These are phyloP conservation scores for Gryllus bimaculatus DNA, from an alignment of 1,140 invertebrate species.

Conservation along the genomic window DNA sequence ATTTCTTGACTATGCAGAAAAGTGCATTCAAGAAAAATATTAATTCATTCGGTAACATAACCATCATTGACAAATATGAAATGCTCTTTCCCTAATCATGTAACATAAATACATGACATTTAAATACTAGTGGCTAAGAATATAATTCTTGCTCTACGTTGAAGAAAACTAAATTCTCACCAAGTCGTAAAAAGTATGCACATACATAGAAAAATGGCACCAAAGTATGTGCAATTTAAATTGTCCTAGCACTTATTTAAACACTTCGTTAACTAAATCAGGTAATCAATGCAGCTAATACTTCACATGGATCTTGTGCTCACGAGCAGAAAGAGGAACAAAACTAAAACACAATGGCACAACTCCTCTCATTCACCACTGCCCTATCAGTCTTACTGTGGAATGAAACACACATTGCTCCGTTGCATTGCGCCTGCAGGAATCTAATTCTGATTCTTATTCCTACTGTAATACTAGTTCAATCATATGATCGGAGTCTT, in stretches of 20 bases:
- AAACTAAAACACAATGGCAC: neutral
- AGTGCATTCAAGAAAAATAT: too few species aligned
- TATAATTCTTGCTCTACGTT: neutral
- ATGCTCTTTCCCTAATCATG: neutral
- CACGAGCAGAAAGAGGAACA: neutral
- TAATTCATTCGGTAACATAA: too few species aligned
- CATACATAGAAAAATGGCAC: constrained; percentile 4
- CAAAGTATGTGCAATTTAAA: neutral
- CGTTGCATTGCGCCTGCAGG: neutral
- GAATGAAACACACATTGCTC: neutral
- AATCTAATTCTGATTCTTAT: neutral
- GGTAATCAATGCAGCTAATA: neutral
- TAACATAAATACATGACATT: neutral
- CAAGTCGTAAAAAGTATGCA: neutral
- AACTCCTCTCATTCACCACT: neutral
- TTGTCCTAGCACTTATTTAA: neutral
- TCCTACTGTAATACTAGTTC: neutral
- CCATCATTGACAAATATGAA: too few species aligned
- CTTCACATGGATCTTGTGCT: constrained; percentile 1
- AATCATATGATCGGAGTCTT: neutral
- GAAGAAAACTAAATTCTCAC: neutral
- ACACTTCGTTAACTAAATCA: neutral
- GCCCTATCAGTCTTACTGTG: neutral
- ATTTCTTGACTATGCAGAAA: too few species aligned
- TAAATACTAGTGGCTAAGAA: neutral